Percentiles rank a stretch among this genome's conserved stretches.
Evolutionary conservation across 2,888 invertebrate genomes (phyloP).

Genomic region (Ditula angustiorana): DNA sequence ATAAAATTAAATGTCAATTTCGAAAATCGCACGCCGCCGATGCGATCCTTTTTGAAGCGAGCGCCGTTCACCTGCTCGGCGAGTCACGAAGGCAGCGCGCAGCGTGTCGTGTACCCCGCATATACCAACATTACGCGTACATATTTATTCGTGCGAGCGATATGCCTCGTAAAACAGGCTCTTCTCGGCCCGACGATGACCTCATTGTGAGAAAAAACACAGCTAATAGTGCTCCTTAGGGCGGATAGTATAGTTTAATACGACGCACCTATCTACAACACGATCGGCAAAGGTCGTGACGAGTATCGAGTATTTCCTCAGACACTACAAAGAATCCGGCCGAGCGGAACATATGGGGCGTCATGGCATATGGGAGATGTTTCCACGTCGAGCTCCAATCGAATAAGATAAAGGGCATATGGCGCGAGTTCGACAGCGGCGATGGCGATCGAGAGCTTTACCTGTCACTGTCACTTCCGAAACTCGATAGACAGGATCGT

Average conservation of each 20-base stretch:
- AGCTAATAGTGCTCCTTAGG: constrained; percentile 49
- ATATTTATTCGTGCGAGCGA: constrained; percentile 63
- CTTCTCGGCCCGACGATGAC: constrained; percentile 64
- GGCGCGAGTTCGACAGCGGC: constrained; percentile 59
- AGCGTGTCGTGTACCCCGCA: constrained; percentile 59
- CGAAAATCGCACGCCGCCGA: constrained; percentile 55
- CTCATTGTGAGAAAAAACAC: constrained; percentile 71
- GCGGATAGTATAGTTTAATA: constrained; percentile 48
- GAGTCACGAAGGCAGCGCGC: constrained; percentile 65
- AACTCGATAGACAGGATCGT: constrained; percentile 71
- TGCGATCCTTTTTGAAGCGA: constrained; percentile 45
- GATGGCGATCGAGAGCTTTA: constrained; percentile 60
- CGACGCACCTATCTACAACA: constrained; percentile 57
- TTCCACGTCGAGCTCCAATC: constrained; percentile 50
- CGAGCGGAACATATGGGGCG: constrained; percentile 59
- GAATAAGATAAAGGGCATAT: constrained; percentile 67
- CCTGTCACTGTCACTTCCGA: constrained; percentile 64
- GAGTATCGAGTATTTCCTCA: constrained; percentile 27
- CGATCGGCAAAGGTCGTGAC: constrained; percentile 49
- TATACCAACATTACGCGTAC: constrained; percentile 57
- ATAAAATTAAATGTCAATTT: constrained; percentile 61
- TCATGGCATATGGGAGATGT: constrained; percentile 61
- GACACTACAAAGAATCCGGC: constrained; percentile 37
- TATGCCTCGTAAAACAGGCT: constrained; percentile 68
- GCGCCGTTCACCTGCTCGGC: constrained; percentile 64